Conservation (phyloP, 53 echinoderm and acorn worm species). For the Luidia sarsii region DNA sequence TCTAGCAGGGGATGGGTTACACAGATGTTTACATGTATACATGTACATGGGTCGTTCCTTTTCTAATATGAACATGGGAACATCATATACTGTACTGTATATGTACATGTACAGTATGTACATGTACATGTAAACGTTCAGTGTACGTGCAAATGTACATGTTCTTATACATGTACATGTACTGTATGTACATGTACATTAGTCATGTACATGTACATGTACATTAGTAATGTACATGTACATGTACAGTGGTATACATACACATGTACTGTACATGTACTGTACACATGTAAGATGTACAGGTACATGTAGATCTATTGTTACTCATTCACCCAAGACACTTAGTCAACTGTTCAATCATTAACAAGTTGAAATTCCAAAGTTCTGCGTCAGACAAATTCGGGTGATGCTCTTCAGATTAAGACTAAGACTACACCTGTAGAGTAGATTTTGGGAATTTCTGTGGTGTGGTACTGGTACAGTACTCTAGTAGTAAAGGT, state of each 20-base stretch:
- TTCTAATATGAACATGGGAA: too few species aligned
- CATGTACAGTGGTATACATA: too few species aligned
- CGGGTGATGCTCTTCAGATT: too few species aligned
- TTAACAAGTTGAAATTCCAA: too few species aligned
- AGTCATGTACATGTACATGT: background rate
- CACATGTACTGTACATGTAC: background rate
- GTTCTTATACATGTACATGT: background rate
- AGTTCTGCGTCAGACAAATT: too few species aligned
- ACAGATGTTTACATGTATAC: background rate
- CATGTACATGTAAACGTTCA: conserved; percentile 1
- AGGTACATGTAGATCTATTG: background rate
- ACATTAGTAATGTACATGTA: background rate
- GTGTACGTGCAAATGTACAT: background rate
- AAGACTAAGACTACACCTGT: too few species aligned
- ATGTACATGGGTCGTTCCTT: background rate
- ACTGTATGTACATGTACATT: background rate
- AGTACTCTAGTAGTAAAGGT: too few species aligned
- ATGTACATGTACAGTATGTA: background rate
- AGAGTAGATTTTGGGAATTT: too few species aligned
- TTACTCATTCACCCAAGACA: too few species aligned
- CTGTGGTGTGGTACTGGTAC: too few species aligned
- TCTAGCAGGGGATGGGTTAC: too few species aligned
- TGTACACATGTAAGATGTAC: background rate
- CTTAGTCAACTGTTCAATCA: too few species aligned
- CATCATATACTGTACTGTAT: background rate